Percentiles rank a stretch among this genome's conserved stretches.
These are phyloP conservation scores for Sus cebifrons DNA, from an alignment of 2,797 vertebrate genomes.

Conservation along the genomic window DNA sequence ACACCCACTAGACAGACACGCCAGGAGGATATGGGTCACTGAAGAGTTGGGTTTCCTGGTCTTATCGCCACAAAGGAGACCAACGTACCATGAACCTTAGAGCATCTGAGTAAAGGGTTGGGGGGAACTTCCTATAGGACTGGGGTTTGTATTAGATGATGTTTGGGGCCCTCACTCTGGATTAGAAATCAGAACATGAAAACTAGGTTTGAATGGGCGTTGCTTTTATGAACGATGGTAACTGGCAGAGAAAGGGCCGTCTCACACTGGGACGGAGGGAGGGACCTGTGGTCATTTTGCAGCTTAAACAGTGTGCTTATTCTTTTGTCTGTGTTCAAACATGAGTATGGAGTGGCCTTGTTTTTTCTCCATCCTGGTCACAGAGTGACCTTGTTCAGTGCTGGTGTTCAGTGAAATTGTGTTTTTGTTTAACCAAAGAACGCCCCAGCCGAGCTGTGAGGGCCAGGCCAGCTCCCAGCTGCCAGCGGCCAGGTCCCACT, in stretches of 20 bases:
- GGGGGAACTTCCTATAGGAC: too few species aligned
- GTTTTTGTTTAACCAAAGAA: slow-evolving; percentile 73
- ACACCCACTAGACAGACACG: neutral
- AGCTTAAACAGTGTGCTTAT: neutral
- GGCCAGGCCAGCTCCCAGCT: slow-evolving; percentile 48
- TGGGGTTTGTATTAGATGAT: neutral
- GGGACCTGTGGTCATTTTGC: rapidly evolving
- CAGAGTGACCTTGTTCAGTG: neutral
- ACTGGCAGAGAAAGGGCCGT: rapidly evolving
- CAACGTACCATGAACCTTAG: too few species aligned
- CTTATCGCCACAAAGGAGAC: neutral
- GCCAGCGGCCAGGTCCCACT: slow-evolving; percentile 13
- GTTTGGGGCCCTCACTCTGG: neutral
- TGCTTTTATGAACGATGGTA: neutral
- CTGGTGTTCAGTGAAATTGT: slow-evolving; percentile 18
- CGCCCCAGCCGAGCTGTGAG: neutral
- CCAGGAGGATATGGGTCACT: neutral
- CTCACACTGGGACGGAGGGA: rapidly evolving
- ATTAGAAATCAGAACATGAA: neutral
- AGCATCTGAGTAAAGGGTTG: neutral
- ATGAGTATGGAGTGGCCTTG: neutral
- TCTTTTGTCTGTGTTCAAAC: neutral
- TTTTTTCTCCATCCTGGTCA: slow-evolving; percentile 12
- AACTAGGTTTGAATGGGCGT: rapidly evolving
- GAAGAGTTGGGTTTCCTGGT: neutral